A percentile compares a stretch with the other conserved stretches of the same genome.
Evolutionary conservation across 2,113 vertebrate species (phyloP).

Genomic region (Delphinapterus leucas): DNA sequence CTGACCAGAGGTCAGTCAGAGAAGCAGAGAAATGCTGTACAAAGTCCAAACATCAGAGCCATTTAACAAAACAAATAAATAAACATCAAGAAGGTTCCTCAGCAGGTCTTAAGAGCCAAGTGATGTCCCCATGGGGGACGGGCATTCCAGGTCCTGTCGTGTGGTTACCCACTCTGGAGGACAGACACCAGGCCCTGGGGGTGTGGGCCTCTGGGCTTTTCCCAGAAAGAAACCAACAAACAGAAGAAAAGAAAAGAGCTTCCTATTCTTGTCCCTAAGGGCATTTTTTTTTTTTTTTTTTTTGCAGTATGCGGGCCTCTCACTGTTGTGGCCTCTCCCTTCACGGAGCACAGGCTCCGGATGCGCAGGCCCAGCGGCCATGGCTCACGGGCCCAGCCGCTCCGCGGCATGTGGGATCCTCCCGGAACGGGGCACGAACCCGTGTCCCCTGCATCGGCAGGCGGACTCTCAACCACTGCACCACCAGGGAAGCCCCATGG

Average conservation of each 20-base stretch:
- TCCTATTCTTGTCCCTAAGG: constrained; percentile 2
- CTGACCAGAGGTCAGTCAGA: not conserved
- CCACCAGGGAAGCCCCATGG: not conserved
- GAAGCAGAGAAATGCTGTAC: not conserved
- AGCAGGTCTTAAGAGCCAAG: not conserved
- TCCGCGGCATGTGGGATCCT: too few species aligned
- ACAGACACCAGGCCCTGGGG: not conserved
- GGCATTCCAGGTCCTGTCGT: fast-evolving
- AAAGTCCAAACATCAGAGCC: not conserved
- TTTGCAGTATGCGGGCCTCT: too few species aligned
- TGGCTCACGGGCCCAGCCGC: too few species aligned
- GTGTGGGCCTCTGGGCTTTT: not conserved
- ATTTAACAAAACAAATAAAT: not conserved
- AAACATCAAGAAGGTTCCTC: not conserved
- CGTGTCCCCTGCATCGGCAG: too few species aligned
- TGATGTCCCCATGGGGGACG: fast-evolving
- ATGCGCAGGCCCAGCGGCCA: too few species aligned
- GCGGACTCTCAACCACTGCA: too few species aligned
- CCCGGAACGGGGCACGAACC: too few species aligned
- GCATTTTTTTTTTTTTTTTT: not conserved
- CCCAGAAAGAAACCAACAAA: constrained; percentile 15
- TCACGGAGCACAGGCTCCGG: too few species aligned
- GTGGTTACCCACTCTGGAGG: not conserved
- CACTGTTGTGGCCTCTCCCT: too few species aligned
- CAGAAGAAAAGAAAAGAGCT: constrained; percentile 6